A percentile compares a stretch with the other conserved stretches of the same genome.
phyloP scores from a whole-genome alignment of 2,113 vertebrate species.

The Mesoclemmys tuberculata region DNA sequence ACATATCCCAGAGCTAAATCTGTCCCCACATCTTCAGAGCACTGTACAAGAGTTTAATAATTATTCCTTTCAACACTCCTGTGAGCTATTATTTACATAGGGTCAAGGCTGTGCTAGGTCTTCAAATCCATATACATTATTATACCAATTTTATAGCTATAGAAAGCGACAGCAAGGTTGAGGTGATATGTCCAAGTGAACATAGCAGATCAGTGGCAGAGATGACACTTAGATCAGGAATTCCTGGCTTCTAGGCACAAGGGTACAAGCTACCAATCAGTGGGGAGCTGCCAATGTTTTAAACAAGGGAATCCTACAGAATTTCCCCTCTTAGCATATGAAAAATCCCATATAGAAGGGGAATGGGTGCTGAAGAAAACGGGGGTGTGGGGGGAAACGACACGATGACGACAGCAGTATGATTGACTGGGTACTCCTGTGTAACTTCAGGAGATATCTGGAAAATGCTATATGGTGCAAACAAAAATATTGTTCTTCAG shows the following conservation, averaged over 20 bases:
- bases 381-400: too few relatives aligned
- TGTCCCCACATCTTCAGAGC: not conserved
- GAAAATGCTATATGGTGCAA: not conserved
- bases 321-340: not conserved
- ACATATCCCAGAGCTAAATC: not conserved
- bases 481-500: not conserved
- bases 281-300: not conserved
- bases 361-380: not conserved
- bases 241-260: not conserved
- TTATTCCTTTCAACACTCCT: not conserved
- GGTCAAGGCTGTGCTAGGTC: not conserved
- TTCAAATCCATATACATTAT: not conserved
- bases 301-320: not conserved
- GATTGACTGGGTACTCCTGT: not conserved
- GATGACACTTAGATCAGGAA: not conserved
- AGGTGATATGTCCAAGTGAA: not conserved
- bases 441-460: not conserved
- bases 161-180: not conserved
- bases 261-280: not conserved
- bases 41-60: not conserved
- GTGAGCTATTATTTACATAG: not conserved
- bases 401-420: too few relatives aligned
- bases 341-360: not conserved
- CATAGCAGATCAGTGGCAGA: not conserved
- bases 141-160: not conserved